A percentile compares a stretch with the other conserved stretches of the same genome.
Evolutionary conservation across 2,113 vertebrate species (phyloP).

Genomic region (Ictalurus furcatus): DNA sequence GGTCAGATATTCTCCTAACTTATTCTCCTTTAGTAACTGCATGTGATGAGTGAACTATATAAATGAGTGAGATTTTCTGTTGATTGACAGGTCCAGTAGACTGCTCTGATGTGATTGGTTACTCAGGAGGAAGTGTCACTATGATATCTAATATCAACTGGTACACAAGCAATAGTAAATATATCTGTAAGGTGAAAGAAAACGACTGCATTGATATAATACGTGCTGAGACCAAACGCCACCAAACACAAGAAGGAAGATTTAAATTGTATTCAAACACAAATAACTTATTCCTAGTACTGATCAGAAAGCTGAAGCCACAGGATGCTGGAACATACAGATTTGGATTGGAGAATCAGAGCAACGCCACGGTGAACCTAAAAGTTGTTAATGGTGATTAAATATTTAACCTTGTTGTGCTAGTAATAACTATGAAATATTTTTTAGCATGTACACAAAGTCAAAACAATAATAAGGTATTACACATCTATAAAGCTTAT

Average conservation of each 20-base stretch:
- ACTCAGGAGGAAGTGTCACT: slow-evolving; percentile 17
- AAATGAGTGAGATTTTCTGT: not conserved
- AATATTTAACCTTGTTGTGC: not conserved
- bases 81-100: slow-evolving; percentile 19
- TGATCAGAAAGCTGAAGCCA: slow-evolving; percentile 34
- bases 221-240: not conserved
- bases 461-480: not conserved
- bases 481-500: not conserved
- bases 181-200: slow-evolving; percentile 5
- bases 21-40: not conserved
- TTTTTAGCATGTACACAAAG: not conserved
- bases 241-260: not conserved
- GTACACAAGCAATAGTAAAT: not conserved
- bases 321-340: slow-evolving; percentile 25
- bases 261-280: slow-evolving; percentile 23
- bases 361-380: not conserved
- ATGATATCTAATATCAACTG: not conserved
- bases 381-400: not conserved
- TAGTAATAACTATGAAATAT: not conserved
- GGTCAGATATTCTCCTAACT: slow-evolving; percentile 3
- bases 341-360: slow-evolving; percentile 23
- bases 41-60: not conserved
- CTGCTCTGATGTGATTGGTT: slow-evolving; percentile 7
- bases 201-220: slow-evolving; percentile 8
- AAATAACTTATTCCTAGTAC: not conserved